Conservation (phyloP, 2,888 invertebrate genomes). For the Drosophila hawaiiensis region DNA sequence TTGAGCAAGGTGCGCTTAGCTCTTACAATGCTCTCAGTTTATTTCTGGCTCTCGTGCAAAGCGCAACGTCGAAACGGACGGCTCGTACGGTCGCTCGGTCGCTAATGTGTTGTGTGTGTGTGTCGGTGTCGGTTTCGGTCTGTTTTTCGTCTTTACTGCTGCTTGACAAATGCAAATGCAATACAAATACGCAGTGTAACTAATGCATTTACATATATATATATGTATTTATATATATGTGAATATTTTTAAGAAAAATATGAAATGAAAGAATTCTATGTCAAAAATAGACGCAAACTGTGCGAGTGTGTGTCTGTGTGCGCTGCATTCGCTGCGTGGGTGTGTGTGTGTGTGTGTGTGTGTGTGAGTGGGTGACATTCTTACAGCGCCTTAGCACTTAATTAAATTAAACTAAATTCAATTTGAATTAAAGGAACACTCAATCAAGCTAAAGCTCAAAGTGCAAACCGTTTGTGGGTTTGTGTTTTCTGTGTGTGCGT, state of each 20-base stretch:
- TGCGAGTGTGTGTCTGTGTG: slow-evolving; percentile 20
- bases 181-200: slow-evolving; percentile 49
- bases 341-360: slow-evolving; percentile 27
- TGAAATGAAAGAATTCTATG: slow-evolving; percentile 30
- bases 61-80: slow-evolving; percentile 76
- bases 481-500: slow-evolving; percentile 1
- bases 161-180: slow-evolving; percentile 58
- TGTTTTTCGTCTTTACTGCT: slow-evolving; percentile 47
- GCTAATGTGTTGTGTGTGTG: slow-evolving; percentile 49
- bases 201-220: slow-evolving; percentile 44
- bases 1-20: slow-evolving; percentile 81
- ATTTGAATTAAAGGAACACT: slow-evolving; percentile 34
- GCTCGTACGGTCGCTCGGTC: slow-evolving; percentile 59
- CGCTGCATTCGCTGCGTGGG: slow-evolving; percentile 29
- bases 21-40: slow-evolving; percentile 77
- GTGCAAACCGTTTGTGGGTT: slow-evolving; percentile 25
- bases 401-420: slow-evolving; percentile 56
- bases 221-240: slow-evolving; percentile 23
- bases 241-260: slow-evolving; percentile 28
- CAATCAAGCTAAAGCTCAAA: slow-evolving; percentile 44
- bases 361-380: slow-evolving; percentile 48
- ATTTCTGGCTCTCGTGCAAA: slow-evolving; percentile 82
- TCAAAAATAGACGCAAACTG: slow-evolving; percentile 48
- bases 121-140: slow-evolving; percentile 57
- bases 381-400: slow-evolving; percentile 47